A percentile compares a stretch with the other conserved stretches of the same genome.
Evolutionary conservation across 2,797 vertebrate genomes (phyloP).

Genomic region (Hybognathus amarus): DNA sequence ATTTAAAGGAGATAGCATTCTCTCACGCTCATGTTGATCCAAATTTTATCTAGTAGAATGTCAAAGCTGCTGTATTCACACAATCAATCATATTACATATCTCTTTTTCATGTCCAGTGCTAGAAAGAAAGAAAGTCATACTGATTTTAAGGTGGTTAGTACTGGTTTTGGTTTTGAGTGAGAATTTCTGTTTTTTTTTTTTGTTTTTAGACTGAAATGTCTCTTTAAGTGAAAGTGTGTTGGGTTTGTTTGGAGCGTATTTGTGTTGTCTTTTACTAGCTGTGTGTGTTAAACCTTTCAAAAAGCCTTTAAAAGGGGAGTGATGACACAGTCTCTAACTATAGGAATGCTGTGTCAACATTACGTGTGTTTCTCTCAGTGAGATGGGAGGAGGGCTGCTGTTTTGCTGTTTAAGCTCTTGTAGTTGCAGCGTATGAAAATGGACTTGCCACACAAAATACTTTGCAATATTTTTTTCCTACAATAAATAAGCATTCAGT

Average conservation of each 20-base stretch:
- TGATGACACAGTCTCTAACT: slow-evolving; percentile 17
- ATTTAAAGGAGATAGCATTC: not conserved
- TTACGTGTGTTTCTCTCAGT: not conserved
- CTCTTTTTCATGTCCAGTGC: not conserved
- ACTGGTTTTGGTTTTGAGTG: not conserved
- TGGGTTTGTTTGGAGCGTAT: not conserved
- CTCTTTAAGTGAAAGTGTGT: not conserved
- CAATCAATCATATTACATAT: not conserved
- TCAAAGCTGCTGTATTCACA: not conserved
- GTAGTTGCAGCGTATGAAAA: not conserved
- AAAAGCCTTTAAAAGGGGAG: slow-evolving; percentile 7
- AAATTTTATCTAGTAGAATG: not conserved
- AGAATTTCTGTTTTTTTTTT: not conserved
- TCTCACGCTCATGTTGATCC: not conserved
- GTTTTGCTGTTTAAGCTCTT: slow-evolving; percentile 17
- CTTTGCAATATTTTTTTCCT: not conserved
- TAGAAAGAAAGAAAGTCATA: not conserved
- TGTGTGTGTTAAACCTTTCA: not conserved
- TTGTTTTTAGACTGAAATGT: not conserved
- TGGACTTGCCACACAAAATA: not conserved
- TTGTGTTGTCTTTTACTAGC: slow-evolving; percentile 18
- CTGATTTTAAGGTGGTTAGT: not conserved
- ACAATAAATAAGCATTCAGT: not conserved
- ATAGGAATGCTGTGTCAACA: slow-evolving; percentile 15
- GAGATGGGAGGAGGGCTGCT: not conserved